Base-by-base conservation (phyloP, 2,888 invertebrate species). In the Yponomeuta sedellus region DNA sequence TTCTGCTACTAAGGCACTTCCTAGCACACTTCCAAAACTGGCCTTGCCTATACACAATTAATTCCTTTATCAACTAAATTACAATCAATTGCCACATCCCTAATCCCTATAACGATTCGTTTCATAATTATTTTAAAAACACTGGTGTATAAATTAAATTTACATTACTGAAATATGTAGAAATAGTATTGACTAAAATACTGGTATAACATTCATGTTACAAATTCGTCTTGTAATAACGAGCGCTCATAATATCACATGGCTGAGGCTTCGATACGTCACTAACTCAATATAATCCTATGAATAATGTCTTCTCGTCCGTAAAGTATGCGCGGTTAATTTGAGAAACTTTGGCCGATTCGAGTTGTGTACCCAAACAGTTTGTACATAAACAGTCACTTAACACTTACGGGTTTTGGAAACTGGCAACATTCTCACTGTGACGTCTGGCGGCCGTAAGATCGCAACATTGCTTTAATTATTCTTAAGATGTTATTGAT, bases 1-100 rank as follows among this genome's bases (percentile, higher is more conserved):
- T 77, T 72, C 73, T 71, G 72, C 74, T 74, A 74, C 73, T 71
- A 85, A 85, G 86, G 85, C 85, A 86, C 87, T 82, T 58, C 74
- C 71, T 74, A 76, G 77, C 78, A 80, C 78, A 73, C 73, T 64
- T 65, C n/a, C 16, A 61, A 28, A 57, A 61, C 68, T 61, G 28
- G 19, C 61, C 64, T 61, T 44, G 44, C 34, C 64, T 61, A 64
- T 59, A 20, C 19, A 16, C 63, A 63, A 28, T 63, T 52, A 19
- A 63, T 11, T 63, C 20, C 44, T 39, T 52, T 56, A 52, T 71
- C 69, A 72, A 70, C 68, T 70, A 74, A 73, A 75, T 67, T 69
- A 70, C 64, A 70, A 70, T 74, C 68, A 71, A 74, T 76, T 73
- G 78, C 74, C 76, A 75, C 76, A 74, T 75, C 75, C 77, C 74